Conservation (phyloP, 2,797 vertebrate species). For the Borostomias antarcticus region DNA sequence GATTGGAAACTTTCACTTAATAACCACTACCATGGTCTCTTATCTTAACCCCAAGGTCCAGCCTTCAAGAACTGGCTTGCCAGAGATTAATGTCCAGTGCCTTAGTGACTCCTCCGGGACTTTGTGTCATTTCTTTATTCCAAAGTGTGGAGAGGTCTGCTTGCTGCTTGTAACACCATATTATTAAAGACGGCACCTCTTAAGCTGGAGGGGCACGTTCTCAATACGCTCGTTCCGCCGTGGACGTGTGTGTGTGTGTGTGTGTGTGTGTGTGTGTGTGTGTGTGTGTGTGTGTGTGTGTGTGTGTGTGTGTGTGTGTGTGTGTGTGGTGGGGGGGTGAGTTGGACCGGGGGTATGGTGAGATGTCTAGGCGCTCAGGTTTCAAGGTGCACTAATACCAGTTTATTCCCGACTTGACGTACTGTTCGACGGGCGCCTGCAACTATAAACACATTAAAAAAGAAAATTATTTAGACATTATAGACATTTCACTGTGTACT, state of each 20-base stretch:
- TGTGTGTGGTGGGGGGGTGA: too few relatives aligned
- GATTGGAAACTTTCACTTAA: constrained; percentile 83
- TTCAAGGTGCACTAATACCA: too few relatives aligned
- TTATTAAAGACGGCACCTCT: constrained; percentile 57
- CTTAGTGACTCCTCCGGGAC: constrained; percentile 69
- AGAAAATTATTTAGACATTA: background rate
- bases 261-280: background rate
- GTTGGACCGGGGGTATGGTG: too few relatives aligned
- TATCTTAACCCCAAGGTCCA: constrained; percentile 78
- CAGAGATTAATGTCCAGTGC: constrained; percentile 73
- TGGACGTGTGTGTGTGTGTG: constrained; percentile 4
- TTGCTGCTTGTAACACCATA: constrained; percentile 56
- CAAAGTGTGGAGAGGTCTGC: constrained; percentile 60
- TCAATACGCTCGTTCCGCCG: constrained; percentile 15
- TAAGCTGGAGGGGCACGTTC: constrained; percentile 37
- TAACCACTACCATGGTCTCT: constrained; percentile 80
- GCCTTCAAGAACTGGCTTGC: constrained; percentile 61
- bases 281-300: background rate
- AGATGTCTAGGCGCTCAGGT: too few relatives aligned
- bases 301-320: too few relatives aligned
- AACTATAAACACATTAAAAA: background rate
- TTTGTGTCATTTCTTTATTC: constrained; percentile 75
- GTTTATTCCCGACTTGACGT: too few relatives aligned
- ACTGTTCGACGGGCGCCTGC: background rate
- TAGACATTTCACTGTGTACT: too few relatives aligned